A percentile compares a stretch with the other conserved stretches of the same genome.
Evolutionary conservation across 2,888 invertebrate genomes (phyloP).

Genomic region (Philereme vetulata): DNA sequence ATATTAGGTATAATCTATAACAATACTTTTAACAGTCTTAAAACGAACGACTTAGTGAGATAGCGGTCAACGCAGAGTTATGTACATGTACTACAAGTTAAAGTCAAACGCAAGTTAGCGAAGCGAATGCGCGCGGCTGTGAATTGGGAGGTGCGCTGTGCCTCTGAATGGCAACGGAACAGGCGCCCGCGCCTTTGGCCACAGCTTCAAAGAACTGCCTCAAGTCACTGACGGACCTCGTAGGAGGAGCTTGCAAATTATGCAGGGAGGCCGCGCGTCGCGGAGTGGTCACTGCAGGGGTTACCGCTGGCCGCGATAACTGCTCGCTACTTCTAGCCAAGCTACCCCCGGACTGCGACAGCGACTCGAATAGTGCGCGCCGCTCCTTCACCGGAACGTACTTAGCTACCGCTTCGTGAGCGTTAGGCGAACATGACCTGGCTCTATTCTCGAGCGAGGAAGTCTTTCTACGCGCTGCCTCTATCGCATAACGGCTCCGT

Average conservation of each 20-base stretch:
- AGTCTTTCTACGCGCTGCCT: slow-evolving; percentile 75
- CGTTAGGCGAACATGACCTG: slow-evolving; percentile 76
- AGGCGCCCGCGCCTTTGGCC: slow-evolving; percentile 69
- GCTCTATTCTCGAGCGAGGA: slow-evolving; percentile 71
- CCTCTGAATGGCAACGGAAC: slow-evolving; percentile 57
- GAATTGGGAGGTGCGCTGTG: slow-evolving; percentile 68
- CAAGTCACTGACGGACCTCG: slow-evolving; percentile 86
- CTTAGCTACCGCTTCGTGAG: slow-evolving; percentile 79
- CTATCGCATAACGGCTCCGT: slow-evolving; percentile 69
- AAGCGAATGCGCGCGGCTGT: slow-evolving; percentile 67
- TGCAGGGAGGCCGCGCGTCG: slow-evolving; percentile 87
- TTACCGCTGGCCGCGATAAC: slow-evolving; percentile 62
- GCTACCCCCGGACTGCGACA: slow-evolving; percentile 85
- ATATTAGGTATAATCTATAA: slow-evolving; percentile 77
- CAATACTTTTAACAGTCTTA: slow-evolving; percentile 84
- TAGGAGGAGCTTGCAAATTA: slow-evolving; percentile 83
- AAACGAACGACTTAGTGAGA: slow-evolving; percentile 79
- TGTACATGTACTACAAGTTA: slow-evolving; percentile 54
- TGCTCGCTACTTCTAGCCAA: slow-evolving; percentile 87
- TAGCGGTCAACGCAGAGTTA: slow-evolving; percentile 73
- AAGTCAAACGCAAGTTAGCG: slow-evolving; percentile 72
- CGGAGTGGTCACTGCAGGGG: slow-evolving; percentile 70
- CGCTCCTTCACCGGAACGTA: slow-evolving; percentile 89
- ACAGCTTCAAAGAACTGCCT: slow-evolving; percentile 88
- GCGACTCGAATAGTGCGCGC: slow-evolving; percentile 87